A percentile compares a stretch with the other conserved stretches of the same genome.
Conservation (phyloP, 2,888 invertebrate genomes). For the Idaea straminata region DNA sequence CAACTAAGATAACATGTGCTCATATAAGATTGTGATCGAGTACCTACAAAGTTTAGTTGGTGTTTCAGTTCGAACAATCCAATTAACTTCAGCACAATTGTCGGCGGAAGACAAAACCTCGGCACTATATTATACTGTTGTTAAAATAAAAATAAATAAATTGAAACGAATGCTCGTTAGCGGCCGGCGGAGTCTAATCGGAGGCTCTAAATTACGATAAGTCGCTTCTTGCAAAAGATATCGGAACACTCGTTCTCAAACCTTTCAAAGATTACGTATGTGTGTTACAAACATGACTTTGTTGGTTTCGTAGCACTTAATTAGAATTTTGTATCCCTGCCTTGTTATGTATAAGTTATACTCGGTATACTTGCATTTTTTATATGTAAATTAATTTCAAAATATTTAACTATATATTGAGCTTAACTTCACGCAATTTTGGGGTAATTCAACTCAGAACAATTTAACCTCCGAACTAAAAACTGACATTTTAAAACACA, state of each 20-base stretch:
- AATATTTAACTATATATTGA: background rate
- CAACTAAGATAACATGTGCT: conserved; percentile 29
- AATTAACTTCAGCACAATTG: conserved; percentile 69
- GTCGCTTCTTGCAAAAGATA: conserved; percentile 67
- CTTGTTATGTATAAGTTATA: background rate
- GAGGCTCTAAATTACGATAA: conserved; percentile 77
- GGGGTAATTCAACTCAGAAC: conserved; percentile 20
- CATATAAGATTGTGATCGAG: conserved; percentile 36
- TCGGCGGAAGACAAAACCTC: conserved; percentile 70
- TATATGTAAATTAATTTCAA: background rate
- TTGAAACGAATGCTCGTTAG: conserved; percentile 75
- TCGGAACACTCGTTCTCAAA: conserved; percentile 71
- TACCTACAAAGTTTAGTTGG: conserved; percentile 36
- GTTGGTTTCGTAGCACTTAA: conserved; percentile 54
- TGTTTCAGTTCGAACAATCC: conserved; percentile 56
- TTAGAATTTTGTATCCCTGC: conserved; percentile 28
- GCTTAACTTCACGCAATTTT: background rate
- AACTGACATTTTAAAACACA: conserved; percentile 36
- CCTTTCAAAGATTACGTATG: conserved; percentile 59
- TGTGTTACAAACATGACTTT: conserved; percentile 59
- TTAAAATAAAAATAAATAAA: conserved; percentile 70
- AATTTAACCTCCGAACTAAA: conserved; percentile 44
- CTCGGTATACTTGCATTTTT: background rate
- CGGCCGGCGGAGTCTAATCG: conserved; percentile 71
- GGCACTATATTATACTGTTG: conserved; percentile 57